Evolutionary conservation across 2,113 vertebrate genomes (phyloP).

Genomic region (Solea senegalensis): DNA sequence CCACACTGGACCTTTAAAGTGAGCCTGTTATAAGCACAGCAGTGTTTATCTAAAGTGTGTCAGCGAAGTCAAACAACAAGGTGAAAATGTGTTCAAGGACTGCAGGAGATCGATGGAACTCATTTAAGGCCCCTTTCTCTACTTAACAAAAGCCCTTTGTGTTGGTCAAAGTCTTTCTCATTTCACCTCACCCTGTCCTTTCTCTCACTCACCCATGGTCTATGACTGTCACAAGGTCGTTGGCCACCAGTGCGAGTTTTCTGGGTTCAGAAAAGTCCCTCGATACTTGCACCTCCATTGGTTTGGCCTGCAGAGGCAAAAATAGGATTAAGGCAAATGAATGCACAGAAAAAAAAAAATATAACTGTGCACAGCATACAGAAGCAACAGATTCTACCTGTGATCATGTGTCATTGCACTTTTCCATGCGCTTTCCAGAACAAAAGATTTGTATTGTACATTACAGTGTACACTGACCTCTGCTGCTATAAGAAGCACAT

Average conservation of each 20-base stretch:
- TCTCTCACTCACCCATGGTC: slow-evolving; percentile 81
- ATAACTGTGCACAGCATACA: too few species aligned
- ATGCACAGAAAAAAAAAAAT: too few species aligned
- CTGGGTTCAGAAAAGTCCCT: slow-evolving; percentile 83
- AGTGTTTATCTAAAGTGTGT: too few species aligned
- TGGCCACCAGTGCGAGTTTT: slow-evolving; percentile 79
- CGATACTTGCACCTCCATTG: slow-evolving; percentile 79
- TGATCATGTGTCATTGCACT: too few species aligned
- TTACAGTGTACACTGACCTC: too few species aligned
- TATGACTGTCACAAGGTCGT: slow-evolving; percentile 85
- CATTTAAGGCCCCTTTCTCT: not conserved
- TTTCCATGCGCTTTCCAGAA: too few species aligned
- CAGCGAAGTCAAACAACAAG: not conserved
- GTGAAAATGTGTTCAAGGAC: slow-evolving; percentile 9
- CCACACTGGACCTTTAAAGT: too few species aligned
- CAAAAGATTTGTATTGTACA: too few species aligned
- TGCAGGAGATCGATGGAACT: slow-evolving; percentile 17
- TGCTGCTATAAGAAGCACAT: too few species aligned
- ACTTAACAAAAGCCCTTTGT: slow-evolving; percentile 55
- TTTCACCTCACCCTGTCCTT: not conserved
- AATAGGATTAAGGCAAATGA: not conserved
- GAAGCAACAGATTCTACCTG: not conserved
- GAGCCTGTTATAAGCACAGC: too few species aligned
- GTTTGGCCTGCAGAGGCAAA: slow-evolving; percentile 79
- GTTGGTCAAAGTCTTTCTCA: not conserved